phyloP scores from a whole-genome alignment of 35 echinoderm and acorn worm genomes.

The Heliocidaris tuberculata region DNA sequence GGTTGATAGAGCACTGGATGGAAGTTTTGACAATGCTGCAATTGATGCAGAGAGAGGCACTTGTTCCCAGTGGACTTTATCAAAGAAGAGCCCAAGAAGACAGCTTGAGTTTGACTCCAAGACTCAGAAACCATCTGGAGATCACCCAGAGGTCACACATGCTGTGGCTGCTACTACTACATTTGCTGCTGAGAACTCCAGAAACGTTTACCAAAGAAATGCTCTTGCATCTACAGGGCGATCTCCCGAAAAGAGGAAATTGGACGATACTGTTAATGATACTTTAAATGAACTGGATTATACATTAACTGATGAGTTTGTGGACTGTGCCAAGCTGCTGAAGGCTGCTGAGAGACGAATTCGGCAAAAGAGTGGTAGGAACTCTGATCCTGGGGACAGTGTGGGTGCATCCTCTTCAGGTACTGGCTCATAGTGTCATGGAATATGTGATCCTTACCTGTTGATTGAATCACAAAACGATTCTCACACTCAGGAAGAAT shows the following conservation, averaged over 20 bases:
- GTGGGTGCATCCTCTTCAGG: background rate
- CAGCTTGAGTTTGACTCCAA: background rate
- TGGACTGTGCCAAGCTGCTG: constrained; percentile 72
- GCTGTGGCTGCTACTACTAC: background rate
- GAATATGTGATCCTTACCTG: background rate
- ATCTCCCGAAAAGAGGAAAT: background rate
- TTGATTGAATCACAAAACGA: background rate
- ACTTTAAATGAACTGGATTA: constrained; percentile 58
- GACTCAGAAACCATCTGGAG: background rate
- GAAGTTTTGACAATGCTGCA: background rate
- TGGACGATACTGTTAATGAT: background rate
- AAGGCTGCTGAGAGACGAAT: constrained; percentile 68
- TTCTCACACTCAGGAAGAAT: background rate
- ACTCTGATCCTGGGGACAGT: constrained; percentile 9
- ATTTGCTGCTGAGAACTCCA: background rate
- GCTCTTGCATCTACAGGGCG: background rate
- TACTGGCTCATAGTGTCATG: background rate
- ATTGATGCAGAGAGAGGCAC: constrained; percentile 1
- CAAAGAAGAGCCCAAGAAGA: background rate
- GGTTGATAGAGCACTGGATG: background rate
- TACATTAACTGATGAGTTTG: constrained; percentile 76
- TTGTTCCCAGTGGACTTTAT: background rate
- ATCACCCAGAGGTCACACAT: background rate
- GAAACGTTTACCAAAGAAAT: background rate
- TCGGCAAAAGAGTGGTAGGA: constrained; percentile 12